Percentiles rank a stretch among this genome's conserved stretches.
phyloP scores from a whole-genome alignment of 2,113 vertebrate genomes.

The Macheiramphus alcinus region DNA sequence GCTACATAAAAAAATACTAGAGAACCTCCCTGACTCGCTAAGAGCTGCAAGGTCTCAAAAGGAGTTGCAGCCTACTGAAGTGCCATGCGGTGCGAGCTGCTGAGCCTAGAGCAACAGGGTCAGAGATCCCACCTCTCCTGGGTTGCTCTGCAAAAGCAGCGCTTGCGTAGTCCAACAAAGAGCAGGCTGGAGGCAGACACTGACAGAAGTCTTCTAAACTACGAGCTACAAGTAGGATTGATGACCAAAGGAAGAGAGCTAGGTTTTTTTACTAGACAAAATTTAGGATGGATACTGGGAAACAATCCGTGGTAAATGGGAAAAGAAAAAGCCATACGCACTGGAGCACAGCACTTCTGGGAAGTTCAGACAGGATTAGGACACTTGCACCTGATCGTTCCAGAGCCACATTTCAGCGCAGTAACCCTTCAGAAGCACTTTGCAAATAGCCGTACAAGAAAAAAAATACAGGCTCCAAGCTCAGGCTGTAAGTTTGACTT shows the following conservation, averaged over 20 bases:
- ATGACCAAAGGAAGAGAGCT: background rate
- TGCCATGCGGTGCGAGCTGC: fast-evolving
- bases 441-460: background rate
- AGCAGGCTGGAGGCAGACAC: background rate
- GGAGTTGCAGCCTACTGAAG: background rate
- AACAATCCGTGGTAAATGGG: background rate
- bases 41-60: background rate
- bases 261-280: background rate
- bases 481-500: background rate
- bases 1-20: background rate
- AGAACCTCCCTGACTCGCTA: background rate
- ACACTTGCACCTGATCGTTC: background rate
- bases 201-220: background rate
- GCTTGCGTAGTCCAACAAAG: background rate
- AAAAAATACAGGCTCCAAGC: background rate
- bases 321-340: background rate
- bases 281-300: background rate
- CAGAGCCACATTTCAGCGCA: background rate
- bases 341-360: background rate
- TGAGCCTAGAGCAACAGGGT: background rate
- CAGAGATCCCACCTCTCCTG: background rate
- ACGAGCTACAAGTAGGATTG: background rate
- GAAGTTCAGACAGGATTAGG: background rate
- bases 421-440: background rate
- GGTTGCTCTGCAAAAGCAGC: background rate